Conservation (phyloP, 2,888 invertebrate genomes). For the Lobophora halterata region DNA sequence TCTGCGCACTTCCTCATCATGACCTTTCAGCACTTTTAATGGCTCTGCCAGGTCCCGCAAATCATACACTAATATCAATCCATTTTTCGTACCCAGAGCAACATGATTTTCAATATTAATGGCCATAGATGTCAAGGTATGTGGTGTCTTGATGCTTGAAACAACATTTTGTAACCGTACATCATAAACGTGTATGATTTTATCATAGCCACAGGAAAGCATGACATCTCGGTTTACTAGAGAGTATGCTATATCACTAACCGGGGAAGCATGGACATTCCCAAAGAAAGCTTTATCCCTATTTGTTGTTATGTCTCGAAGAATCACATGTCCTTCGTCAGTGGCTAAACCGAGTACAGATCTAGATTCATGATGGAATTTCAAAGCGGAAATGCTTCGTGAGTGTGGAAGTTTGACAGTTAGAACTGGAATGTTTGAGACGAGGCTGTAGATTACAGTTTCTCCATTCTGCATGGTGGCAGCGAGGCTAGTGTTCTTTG, state of each 20-base stretch:
- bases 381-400: slow-evolving; percentile 70
- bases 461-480: slow-evolving; percentile 73
- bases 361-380: slow-evolving; percentile 71
- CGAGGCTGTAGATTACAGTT: slow-evolving; percentile 73
- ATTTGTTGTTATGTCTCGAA: slow-evolving; percentile 68
- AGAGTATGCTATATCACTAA: slow-evolving; percentile 80
- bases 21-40: slow-evolving; percentile 68
- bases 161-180: slow-evolving; percentile 69
- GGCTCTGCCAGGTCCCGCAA: slow-evolving; percentile 74
- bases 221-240: slow-evolving; percentile 78
- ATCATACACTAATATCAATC: slow-evolving; percentile 78
- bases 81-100: slow-evolving; percentile 79
- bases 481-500: slow-evolving; percentile 72
- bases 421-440: slow-evolving; percentile 68
- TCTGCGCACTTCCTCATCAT: slow-evolving; percentile 70
- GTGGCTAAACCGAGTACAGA: slow-evolving; percentile 71
- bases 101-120: slow-evolving; percentile 71
- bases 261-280: slow-evolving; percentile 78
- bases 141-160: slow-evolving; percentile 62
- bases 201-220: slow-evolving; percentile 79
- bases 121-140: slow-evolving; percentile 64
- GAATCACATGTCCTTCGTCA: slow-evolving; percentile 72
- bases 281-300: slow-evolving; percentile 72
- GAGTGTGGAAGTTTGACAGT: slow-evolving; percentile 66
- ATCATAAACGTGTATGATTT: slow-evolving; percentile 80